A percentile compares a stretch with the other conserved stretches of the same genome.
Conservation (phyloP, 2,113 vertebrate species). For the Tenrec ecaudatus region DNA sequence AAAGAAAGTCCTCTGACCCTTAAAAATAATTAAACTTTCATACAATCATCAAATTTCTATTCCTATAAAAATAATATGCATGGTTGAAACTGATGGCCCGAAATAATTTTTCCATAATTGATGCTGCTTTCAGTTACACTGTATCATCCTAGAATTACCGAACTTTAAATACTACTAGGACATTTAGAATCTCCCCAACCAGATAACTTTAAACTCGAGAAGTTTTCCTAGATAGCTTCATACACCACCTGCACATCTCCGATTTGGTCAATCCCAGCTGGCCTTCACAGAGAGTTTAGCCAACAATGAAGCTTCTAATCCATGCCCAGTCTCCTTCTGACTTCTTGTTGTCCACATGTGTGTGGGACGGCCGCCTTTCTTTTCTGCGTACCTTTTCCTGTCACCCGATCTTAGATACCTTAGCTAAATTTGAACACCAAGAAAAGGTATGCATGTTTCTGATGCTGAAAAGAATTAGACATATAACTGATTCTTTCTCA, state of each 20-base stretch:
- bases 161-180: background rate
- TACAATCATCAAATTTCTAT: background rate
- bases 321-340: background rate
- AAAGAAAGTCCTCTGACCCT: background rate
- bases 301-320: background rate
- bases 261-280: background rate
- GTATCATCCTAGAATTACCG: background rate
- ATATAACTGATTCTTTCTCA: background rate
- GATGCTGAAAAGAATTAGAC: background rate
- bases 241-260: background rate
- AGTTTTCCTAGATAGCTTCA: background rate
- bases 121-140: background rate
- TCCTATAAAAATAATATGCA: background rate
- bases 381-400: background rate
- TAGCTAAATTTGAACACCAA: background rate
- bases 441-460: background rate
- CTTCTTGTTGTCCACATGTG: background rate
- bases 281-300: rapidly evolving
- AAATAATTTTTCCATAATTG: conserved; percentile 1
- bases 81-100: background rate
- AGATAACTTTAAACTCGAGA: background rate
- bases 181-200: background rate
- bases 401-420: background rate
- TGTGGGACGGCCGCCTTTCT: background rate
- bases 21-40: background rate